phyloP scores from a whole-genome alignment of 2,113 vertebrate genomes.

The Ageneiosus marmoratus region DNA sequence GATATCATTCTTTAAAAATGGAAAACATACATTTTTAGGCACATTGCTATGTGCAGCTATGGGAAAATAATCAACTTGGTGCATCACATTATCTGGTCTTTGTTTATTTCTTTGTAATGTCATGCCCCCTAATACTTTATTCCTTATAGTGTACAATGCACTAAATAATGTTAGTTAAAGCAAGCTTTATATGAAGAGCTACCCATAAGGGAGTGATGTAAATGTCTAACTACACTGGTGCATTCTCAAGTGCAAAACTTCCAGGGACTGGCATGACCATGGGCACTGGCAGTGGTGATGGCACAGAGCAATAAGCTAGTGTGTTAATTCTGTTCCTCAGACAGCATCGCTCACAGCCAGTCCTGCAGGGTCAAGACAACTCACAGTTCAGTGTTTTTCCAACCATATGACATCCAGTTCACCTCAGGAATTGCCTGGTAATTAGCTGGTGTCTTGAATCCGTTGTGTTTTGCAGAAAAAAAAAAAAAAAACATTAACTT shows the following conservation, averaged over 20 bases:
- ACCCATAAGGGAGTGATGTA: neutral
- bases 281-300: neutral
- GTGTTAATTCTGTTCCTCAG: slow-evolving; percentile 22
- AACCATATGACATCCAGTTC: slow-evolving; percentile 8
- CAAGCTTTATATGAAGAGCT: neutral
- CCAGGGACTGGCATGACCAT: slow-evolving; percentile 22
- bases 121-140: neutral
- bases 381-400: slow-evolving; percentile 10
- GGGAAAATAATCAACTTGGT: neutral
- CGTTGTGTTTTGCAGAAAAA: slow-evolving; percentile 1
- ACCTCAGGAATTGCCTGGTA: slow-evolving; percentile 6
- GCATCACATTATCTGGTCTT: neutral
- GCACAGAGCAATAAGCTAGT: neutral
- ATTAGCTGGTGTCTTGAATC: slow-evolving; percentile 30
- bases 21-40: neutral
- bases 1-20: neutral
- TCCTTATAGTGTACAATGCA: neutral
- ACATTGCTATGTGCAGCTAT: neutral
- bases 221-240: neutral
- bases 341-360: slow-evolving; percentile 29
- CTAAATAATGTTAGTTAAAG: neutral
- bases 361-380: slow-evolving; percentile 25
- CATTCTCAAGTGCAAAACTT: neutral
- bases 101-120: neutral
- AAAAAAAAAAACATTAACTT: slow-evolving; percentile 17